Evolutionary conservation across 2,113 vertebrate species (phyloP).

Genomic region (Centropus unirufus): DNA sequence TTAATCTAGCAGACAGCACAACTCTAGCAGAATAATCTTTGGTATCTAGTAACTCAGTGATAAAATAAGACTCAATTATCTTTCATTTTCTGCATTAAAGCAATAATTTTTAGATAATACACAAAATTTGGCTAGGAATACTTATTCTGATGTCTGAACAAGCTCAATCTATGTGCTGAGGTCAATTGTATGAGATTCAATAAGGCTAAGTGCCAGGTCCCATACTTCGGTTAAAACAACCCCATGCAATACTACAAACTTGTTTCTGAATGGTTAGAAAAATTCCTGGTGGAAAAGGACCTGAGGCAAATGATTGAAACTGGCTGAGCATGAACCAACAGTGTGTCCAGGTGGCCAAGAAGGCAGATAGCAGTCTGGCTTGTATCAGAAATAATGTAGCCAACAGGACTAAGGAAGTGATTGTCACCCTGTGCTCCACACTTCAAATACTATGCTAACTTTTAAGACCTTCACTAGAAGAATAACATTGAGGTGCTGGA

Average conservation of each 20-base stretch:
- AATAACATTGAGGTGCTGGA: neutral
- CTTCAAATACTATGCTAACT: no score
- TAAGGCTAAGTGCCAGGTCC: no score
- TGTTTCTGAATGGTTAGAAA: no score
- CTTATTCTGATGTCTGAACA: neutral
- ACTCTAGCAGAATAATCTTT: neutral
- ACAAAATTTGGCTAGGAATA: neutral
- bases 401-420: neutral
- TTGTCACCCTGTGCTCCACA: fast-evolving
- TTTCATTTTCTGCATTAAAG: neutral
- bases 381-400: neutral
- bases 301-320: no score
- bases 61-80: neutral
- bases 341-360: neutral
- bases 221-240: no score
- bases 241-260: no score
- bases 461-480: neutral
- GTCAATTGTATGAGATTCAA: no score
- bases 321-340: no score
- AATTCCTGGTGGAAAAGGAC: no score
- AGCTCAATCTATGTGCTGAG: neutral
- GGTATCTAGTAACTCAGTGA: neutral
- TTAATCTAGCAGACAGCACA: neutral
- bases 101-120: neutral
- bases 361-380: fast-evolving